Evolutionary conservation across 1,140 invertebrate genomes (phyloP).

Genomic region (Rhyzopertha dominica): DNA sequence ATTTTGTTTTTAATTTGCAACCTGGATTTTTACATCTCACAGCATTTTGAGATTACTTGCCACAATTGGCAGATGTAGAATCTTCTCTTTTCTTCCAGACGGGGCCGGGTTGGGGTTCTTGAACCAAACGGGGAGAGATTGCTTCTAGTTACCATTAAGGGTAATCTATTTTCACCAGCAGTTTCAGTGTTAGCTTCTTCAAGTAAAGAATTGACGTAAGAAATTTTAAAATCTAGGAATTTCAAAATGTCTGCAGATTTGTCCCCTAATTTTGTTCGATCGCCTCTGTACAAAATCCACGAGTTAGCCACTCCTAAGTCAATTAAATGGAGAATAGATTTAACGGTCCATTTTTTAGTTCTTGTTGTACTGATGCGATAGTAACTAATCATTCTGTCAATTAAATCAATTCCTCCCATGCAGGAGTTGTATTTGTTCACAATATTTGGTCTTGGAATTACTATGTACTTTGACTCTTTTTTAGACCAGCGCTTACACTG

Average conservation of each 20-base stretch:
- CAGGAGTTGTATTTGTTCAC: conserved; percentile 42
- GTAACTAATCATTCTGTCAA: conserved; percentile 27
- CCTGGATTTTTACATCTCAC: no score
- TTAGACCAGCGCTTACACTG: conserved; percentile 34
- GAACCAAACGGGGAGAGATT: no score
- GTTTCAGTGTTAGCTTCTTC: no score
- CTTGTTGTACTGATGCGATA: conserved; percentile 15
- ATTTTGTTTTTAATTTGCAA: no score
- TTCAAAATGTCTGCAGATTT: conserved; percentile 6
- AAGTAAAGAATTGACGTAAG: not conserved
- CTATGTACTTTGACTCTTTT: conserved; percentile 34
- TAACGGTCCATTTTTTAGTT: conserved; percentile 21
- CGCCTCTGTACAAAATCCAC: conserved; percentile 13
- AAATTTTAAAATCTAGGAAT: conserved; percentile 10
- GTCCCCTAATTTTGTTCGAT: conserved; percentile 6
- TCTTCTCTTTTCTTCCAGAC: no score
- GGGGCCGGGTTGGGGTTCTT: no score
- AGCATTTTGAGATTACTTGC: no score
- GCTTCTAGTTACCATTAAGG: no score
- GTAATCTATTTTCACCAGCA: no score
- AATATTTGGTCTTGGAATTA: conserved; percentile 37
- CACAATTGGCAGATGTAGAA: no score
- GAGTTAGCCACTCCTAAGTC: conserved; percentile 17
- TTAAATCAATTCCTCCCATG: conserved; percentile 44
- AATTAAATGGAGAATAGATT: conserved; percentile 16